phyloP scores from a whole-genome alignment of 2,888 invertebrate species.

The Epiblema foenella region DNA sequence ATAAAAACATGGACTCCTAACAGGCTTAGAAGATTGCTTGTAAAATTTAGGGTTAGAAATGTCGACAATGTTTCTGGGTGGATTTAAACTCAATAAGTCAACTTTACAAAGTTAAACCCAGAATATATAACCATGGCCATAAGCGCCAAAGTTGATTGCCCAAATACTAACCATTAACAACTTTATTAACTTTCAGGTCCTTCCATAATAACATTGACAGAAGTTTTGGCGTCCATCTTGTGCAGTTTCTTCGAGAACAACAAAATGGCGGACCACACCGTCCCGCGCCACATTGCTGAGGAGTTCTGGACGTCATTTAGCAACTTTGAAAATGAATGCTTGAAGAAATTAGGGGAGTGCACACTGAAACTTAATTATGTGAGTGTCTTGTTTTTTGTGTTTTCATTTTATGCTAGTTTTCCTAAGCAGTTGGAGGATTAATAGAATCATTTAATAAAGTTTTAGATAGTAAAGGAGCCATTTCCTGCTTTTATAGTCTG shows the following conservation, averaged over 20 bases:
- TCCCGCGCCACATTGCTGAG: slow-evolving; percentile 69
- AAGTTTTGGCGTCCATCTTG: slow-evolving; percentile 73
- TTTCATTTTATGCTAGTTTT: too few species aligned
- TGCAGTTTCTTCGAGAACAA: slow-evolving; percentile 67
- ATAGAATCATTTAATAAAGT: too few species aligned
- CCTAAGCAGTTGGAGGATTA: neutral
- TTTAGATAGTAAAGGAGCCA: too few species aligned
- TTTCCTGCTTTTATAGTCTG: too few species aligned
- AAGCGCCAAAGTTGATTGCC: too few species aligned
- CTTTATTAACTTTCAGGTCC: slow-evolving; percentile 63
- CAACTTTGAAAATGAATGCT: slow-evolving; percentile 65
- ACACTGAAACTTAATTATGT: slow-evolving; percentile 69
- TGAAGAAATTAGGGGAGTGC: slow-evolving; percentile 69
- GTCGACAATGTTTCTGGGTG: too few species aligned
- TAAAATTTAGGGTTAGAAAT: too few species aligned
- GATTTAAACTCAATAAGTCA: too few species aligned
- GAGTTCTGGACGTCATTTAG: slow-evolving; percentile 70
- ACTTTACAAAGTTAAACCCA: too few species aligned
- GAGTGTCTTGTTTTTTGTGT: slow-evolving; percentile 58
- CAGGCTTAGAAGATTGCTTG: too few species aligned
- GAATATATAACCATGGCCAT: too few species aligned
- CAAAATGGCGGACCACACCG: slow-evolving; percentile 80
- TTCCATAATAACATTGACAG: slow-evolving; percentile 68
- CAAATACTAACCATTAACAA: neutral
- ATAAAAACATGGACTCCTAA: too few species aligned